A percentile compares a stretch with the other conserved stretches of the same genome.
Conservation (phyloP, 2,797 vertebrate genomes). For the Synaphobranchus kaupii region DNA sequence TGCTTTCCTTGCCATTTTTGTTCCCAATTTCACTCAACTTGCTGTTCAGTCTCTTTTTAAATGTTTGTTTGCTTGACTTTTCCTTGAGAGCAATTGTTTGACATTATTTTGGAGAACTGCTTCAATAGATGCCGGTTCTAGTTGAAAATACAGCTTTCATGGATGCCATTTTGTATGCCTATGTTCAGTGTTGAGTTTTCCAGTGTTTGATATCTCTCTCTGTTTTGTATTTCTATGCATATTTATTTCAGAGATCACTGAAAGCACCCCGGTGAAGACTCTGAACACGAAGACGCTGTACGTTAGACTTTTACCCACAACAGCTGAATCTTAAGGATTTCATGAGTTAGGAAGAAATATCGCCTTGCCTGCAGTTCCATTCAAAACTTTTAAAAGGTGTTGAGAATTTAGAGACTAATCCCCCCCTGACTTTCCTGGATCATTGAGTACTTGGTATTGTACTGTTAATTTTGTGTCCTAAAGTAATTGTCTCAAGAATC, state of each 20-base stretch:
- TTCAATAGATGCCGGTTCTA: background rate
- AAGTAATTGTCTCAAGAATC: conserved; percentile 5
- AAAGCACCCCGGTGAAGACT: conserved; percentile 78
- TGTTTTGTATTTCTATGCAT: conserved; percentile 23
- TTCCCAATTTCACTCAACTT: background rate
- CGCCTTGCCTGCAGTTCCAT: background rate
- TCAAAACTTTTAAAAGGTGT: conserved; percentile 13
- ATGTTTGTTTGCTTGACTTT: background rate
- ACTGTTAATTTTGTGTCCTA: conserved; percentile 12
- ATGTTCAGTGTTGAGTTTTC: background rate
- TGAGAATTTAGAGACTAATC: conserved; percentile 10
- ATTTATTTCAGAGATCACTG: conserved; percentile 79
- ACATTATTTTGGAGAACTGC: background rate
- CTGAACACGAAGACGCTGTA: conserved; percentile 87
- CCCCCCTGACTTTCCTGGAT: background rate
- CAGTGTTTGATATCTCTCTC: background rate
- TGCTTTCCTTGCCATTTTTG: background rate
- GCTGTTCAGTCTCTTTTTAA: background rate
- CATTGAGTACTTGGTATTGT: background rate
- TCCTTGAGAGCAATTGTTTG: background rate
- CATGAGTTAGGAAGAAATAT: conserved; percentile 6
- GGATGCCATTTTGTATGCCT: conserved; percentile 1
- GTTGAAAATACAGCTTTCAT: background rate
- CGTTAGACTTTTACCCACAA: conserved; percentile 83
- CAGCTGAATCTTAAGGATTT: conserved; percentile 75